Percentiles rank a stretch among this genome's conserved stretches.
Conservation (phyloP, 2,888 invertebrate genomes). For the Falcaria lacertinaria region DNA sequence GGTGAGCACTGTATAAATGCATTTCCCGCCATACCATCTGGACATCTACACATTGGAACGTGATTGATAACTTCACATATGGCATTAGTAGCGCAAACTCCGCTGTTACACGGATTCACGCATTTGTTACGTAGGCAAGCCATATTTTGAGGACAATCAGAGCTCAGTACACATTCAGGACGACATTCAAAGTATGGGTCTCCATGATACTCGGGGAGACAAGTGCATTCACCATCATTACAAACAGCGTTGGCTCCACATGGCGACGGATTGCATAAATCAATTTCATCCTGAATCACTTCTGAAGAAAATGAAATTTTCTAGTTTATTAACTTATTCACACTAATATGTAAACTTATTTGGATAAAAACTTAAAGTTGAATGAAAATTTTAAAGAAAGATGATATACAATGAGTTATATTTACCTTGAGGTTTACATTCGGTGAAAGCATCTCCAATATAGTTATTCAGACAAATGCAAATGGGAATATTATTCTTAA, state of each 20-base stretch:
- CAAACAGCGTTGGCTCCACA: slow-evolving; percentile 83
- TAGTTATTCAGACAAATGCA: slow-evolving; percentile 86
- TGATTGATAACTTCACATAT: slow-evolving; percentile 86
- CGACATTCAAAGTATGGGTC: slow-evolving; percentile 85
- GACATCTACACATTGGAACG: slow-evolving; percentile 85
- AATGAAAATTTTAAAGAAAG: too few relatives aligned
- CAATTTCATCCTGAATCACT: slow-evolving; percentile 42
- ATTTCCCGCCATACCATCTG: slow-evolving; percentile 83
- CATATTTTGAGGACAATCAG: slow-evolving; percentile 82
- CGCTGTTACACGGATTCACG: slow-evolving; percentile 83
- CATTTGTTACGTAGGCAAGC: slow-evolving; percentile 85
- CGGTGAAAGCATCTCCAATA: slow-evolving; percentile 86
- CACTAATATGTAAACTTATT: too few relatives aligned
- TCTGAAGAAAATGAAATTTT: slow-evolving; percentile 34
- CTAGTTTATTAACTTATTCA: too few relatives aligned
- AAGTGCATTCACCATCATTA: slow-evolving; percentile 79
- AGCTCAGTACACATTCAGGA: slow-evolving; percentile 84
- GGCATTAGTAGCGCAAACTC: slow-evolving; percentile 85
- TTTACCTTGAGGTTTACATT: slow-evolving; percentile 78
- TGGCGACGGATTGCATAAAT: slow-evolving; percentile 83
- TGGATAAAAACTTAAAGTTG: too few relatives aligned
- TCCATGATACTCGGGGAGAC: slow-evolving; percentile 81
- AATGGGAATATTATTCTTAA: slow-evolving; percentile 86
- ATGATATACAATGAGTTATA: too few relatives aligned
- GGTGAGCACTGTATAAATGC: slow-evolving; percentile 82